A percentile compares a stretch with the other conserved stretches of the same genome.
Evolutionary conservation across 2,888 invertebrate species (phyloP).

Genomic region (Hydriomena furcata): DNA sequence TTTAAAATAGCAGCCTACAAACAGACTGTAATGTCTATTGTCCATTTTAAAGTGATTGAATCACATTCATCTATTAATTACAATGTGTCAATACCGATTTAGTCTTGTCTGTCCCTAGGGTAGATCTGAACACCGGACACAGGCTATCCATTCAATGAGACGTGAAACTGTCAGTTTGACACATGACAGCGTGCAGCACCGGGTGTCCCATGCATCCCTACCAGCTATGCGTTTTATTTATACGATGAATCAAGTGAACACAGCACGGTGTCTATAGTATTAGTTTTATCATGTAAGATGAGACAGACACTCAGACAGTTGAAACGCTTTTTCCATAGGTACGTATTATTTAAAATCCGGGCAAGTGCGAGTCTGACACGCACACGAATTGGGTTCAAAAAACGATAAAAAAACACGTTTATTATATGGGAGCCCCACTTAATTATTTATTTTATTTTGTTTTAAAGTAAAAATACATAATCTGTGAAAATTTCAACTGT

Average conservation of each 20-base stretch:
- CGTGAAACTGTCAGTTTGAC: constrained; percentile 54
- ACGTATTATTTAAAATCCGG: too few species aligned
- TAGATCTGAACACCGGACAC: constrained; percentile 54
- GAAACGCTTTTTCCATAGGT: too few species aligned
- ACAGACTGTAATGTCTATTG: background rate
- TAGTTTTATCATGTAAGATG: background rate
- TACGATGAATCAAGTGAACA: constrained; percentile 13
- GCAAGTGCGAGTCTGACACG: too few species aligned
- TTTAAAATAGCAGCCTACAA: too few species aligned
- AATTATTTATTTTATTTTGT: too few species aligned
- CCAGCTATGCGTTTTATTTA: constrained; percentile 21
- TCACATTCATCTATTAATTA: constrained; percentile 45
- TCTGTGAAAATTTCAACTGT: too few species aligned
- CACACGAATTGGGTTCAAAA: too few species aligned
- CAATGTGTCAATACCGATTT: constrained; percentile 49
- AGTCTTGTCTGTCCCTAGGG: constrained; percentile 53
- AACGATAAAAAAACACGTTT: too few species aligned
- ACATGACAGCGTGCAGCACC: constrained; percentile 50
- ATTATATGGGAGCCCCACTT: too few species aligned
- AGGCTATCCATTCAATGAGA: constrained; percentile 61
- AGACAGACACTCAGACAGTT: too few species aligned
- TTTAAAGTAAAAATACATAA: too few species aligned
- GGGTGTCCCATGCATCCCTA: constrained; percentile 33
- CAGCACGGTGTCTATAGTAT: constrained; percentile 2
- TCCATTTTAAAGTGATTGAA: constrained; percentile 10